Evolutionary conservation across 2,797 vertebrate genomes (phyloP).

Genomic region (Mormyrops attenuatus): DNA sequence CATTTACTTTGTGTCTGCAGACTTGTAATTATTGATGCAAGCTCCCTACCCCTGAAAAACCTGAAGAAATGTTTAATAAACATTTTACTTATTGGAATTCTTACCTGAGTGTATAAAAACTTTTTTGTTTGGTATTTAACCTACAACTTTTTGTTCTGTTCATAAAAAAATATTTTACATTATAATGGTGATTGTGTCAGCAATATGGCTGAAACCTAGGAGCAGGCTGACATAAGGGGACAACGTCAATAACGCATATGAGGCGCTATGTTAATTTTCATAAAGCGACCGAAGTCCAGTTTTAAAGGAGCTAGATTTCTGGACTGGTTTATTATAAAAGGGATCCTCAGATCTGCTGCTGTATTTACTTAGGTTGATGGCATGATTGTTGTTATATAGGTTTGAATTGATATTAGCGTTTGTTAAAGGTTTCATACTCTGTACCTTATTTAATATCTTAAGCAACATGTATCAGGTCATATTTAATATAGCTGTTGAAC

Average conservation of each 20-base stretch:
- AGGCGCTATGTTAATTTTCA: slow-evolving; percentile 24
- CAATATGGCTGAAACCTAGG: slow-evolving; percentile 13
- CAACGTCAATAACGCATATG: background rate
- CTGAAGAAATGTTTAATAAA: slow-evolving; percentile 97
- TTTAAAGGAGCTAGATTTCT: slow-evolving; percentile 20
- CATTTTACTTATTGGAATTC: slow-evolving; percentile 61
- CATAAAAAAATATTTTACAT: slow-evolving; percentile 6
- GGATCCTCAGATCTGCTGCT: background rate
- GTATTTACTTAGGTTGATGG: background rate
- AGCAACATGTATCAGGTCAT: background rate
- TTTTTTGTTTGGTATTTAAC: slow-evolving; percentile 69
- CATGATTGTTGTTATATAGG: background rate
- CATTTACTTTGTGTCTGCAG: slow-evolving; percentile 87
- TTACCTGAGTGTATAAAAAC: slow-evolving; percentile 66
- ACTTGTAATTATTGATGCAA: slow-evolving; percentile 86
- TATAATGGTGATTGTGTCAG: slow-evolving; percentile 22
- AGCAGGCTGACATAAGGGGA: background rate
- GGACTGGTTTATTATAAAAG: background rate
- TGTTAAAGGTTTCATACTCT: background rate
- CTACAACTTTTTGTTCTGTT: slow-evolving; percentile 27
- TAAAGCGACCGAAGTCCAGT: slow-evolving; percentile 23
- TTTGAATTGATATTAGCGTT: background rate
- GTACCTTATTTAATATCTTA: background rate
- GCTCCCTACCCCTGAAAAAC: slow-evolving; percentile 78
- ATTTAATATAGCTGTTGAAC: background rate